phyloP scores from a whole-genome alignment of 2,888 invertebrate genomes.

The Branchellion lobata region DNA sequence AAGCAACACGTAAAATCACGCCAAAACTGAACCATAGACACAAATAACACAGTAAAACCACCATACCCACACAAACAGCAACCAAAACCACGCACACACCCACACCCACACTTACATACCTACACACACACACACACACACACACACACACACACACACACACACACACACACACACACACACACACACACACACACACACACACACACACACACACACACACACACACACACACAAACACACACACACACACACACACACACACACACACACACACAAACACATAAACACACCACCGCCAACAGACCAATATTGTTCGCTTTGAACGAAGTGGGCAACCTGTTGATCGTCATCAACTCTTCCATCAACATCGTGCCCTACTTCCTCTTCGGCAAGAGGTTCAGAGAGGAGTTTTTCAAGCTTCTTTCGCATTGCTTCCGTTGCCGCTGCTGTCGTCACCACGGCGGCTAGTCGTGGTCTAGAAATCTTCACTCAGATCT shows the following conservation, averaged over 20 bases:
- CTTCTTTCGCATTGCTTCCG: conserved; percentile 59
- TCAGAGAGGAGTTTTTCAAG: conserved; percentile 59
- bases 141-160: not conserved
- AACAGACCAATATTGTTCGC: conserved; percentile 52
- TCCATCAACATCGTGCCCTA: conserved; percentile 63
- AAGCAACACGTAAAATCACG: not conserved
- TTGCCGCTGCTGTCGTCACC: conserved; percentile 52
- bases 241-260: not conserved
- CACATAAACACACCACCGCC: not conserved
- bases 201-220: not conserved
- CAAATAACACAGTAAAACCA: not conserved
- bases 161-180: not conserved
- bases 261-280: conserved; percentile 12
- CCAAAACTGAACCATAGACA: not conserved
- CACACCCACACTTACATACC: not conserved
- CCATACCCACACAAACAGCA: not conserved
- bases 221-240: not conserved
- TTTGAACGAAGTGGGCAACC: conserved; percentile 60
- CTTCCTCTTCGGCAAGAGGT: conserved; percentile 61
- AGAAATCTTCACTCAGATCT: no score
- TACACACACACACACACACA: not conserved
- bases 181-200: conserved; percentile 8
- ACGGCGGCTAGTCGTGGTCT: not conserved
- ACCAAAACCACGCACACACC: not conserved
- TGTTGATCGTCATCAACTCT: conserved; percentile 61